Evolutionary conservation across 2,888 invertebrate species (phyloP).

Genomic region (Apotomis turbidana): DNA sequence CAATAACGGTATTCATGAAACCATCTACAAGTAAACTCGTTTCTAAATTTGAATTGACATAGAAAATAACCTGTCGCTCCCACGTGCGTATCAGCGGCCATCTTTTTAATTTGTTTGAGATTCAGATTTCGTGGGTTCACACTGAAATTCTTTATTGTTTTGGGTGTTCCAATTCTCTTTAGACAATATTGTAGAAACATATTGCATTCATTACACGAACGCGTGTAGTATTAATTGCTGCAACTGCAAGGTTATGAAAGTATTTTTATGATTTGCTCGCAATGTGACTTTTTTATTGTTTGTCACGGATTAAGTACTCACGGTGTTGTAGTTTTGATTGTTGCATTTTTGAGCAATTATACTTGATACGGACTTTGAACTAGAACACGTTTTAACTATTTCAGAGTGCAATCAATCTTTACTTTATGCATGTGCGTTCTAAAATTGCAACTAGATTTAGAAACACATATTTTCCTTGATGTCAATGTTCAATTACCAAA

Average conservation of each 20-base stretch:
- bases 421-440: not conserved
- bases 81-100: slow-evolving; percentile 59
- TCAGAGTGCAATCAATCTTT: not conserved
- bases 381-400: not conserved
- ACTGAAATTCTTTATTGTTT: slow-evolving; percentile 63
- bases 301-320: slow-evolving; percentile 5
- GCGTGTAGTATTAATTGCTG: slow-evolving; percentile 35
- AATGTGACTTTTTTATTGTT: slow-evolving; percentile 29
- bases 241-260: slow-evolving; percentile 34
- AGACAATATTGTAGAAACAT: slow-evolving; percentile 56
- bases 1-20: slow-evolving; percentile 67
- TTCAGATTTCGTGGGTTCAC: slow-evolving; percentile 58
- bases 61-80: slow-evolving; percentile 65
- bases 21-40: slow-evolving; percentile 56
- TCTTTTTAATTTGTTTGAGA: slow-evolving; percentile 65
- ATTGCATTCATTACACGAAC: slow-evolving; percentile 38
- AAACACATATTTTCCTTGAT: not conserved
- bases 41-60: slow-evolving; percentile 65
- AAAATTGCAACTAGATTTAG: not conserved
- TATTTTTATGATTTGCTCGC: slow-evolving; percentile 25
- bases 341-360: not conserved
- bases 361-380: not conserved
- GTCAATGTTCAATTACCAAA: too few species aligned
- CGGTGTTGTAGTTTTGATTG: slow-evolving; percentile 7
- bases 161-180: slow-evolving; percentile 57